Conservation (phyloP, 1,140 invertebrate species). For the Oncopeltus fasciatus region DNA sequence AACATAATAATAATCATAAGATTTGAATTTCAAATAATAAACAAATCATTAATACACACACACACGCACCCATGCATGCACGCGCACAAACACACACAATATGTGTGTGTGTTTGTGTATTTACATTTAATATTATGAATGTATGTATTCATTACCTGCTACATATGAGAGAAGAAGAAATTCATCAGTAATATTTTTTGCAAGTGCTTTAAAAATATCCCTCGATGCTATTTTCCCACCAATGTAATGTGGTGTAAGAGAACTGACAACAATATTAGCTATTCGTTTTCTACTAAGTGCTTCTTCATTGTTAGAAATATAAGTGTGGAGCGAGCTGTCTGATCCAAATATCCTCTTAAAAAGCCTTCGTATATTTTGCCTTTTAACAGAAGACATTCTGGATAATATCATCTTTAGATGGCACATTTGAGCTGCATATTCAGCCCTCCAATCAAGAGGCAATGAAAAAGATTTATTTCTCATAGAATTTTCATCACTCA, state of each 20-base stretch:
- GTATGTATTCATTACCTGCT: too few species aligned
- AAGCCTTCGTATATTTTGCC: neutral
- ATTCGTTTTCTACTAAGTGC: neutral
- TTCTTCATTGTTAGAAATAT: neutral
- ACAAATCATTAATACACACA: too few species aligned
- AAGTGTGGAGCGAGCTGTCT: neutral
- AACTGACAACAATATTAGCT: neutral
- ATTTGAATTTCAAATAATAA: too few species aligned
- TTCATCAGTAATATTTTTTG: slow-evolving; percentile 1
- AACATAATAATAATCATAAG: too few species aligned
- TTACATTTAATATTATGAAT: too few species aligned
- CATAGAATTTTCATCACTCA: neutral
- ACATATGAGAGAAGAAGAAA: neutral
- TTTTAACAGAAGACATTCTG: neutral
- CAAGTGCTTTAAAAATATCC: neutral
- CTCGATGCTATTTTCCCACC: neutral
- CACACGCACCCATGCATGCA: too few species aligned
- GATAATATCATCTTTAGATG: neutral
- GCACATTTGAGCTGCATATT: slow-evolving; percentile 1
- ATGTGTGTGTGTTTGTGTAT: too few species aligned
- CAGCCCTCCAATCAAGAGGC: neutral
- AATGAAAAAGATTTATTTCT: neutral
- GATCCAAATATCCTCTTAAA: neutral
- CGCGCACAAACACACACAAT: too few species aligned
- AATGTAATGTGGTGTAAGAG: neutral